Evolutionary conservation across 2,113 vertebrate species (phyloP).

Genomic region (Pachycephala philippinensis): DNA sequence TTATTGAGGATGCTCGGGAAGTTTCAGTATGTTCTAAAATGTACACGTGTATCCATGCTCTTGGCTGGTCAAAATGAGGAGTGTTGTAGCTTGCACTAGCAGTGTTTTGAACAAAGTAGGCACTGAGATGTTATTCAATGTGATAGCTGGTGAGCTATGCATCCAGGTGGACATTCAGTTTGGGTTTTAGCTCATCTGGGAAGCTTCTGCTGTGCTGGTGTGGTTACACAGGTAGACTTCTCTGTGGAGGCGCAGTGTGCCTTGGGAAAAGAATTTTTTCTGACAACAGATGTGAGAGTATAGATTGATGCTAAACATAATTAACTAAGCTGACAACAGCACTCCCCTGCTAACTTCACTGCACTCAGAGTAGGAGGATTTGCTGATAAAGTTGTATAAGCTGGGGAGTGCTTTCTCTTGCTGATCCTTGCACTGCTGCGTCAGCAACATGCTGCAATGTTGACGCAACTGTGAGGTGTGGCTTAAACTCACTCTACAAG

Average conservation of each 20-base stretch:
- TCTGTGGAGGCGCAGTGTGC: background rate
- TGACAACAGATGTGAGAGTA: background rate
- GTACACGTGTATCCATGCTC: background rate
- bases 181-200: background rate
- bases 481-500: background rate
- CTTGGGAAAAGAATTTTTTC: background rate
- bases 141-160: background rate
- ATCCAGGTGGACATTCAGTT: background rate
- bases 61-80: background rate
- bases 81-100: background rate
- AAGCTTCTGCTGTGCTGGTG: background rate
- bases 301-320: background rate
- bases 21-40: background rate
- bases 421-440: background rate
- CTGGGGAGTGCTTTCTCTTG: background rate
- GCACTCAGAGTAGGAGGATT: background rate
- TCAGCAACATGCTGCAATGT: background rate
- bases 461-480: background rate
- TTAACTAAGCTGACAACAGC: background rate
- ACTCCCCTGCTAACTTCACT: background rate
- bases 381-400: background rate
- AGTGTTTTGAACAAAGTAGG: background rate
- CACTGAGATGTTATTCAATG: background rate
- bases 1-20: background rate
- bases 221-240: background rate